phyloP scores from a whole-genome alignment of 2,113 vertebrate species.

The Herpailurus yagouaroundi region DNA sequence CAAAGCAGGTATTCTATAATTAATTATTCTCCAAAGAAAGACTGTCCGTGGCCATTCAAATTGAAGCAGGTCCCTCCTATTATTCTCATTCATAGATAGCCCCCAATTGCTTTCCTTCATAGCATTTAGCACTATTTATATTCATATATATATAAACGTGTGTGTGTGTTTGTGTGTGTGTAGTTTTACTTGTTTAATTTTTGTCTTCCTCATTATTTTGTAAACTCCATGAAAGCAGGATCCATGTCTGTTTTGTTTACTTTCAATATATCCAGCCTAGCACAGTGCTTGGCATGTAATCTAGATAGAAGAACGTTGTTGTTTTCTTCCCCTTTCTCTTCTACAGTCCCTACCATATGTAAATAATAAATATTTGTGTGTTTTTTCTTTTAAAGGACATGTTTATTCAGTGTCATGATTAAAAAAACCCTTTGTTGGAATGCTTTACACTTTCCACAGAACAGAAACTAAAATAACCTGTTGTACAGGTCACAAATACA shows the following conservation, averaged over 20 bases:
- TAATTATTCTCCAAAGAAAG: neutral
- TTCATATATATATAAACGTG: neutral
- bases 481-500: no score
- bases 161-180: neutral
- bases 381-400: no score
- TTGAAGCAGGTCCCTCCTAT: neutral
- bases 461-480: no score
- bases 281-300: neutral
- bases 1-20: neutral
- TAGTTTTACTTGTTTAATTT: neutral
- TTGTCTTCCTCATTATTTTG: neutral
- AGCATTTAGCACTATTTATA: neutral
- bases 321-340: neutral
- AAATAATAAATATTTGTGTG: neutral
- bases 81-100: neutral
- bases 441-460: no score
- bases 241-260: neutral
- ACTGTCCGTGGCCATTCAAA: neutral
- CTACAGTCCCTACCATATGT: neutral
- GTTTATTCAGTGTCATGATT: no score
- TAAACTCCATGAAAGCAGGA: neutral
- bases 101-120: neutral
- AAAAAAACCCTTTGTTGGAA: no score
- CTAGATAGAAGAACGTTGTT: neutral
- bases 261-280: neutral